Conservation (phyloP, 2,888 invertebrate species). For the Cephonodes hylas region DNA sequence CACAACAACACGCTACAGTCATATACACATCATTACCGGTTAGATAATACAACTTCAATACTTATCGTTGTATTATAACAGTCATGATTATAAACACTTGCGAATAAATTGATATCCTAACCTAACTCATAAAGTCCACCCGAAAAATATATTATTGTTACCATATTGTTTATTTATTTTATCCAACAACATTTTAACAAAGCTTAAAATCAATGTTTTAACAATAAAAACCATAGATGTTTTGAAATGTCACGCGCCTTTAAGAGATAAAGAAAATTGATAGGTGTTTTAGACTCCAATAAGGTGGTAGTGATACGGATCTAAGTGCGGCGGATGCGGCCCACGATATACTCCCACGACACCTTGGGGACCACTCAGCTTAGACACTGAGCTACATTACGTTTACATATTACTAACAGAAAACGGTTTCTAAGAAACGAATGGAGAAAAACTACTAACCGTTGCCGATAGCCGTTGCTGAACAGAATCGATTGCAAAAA, state of each 20-base stretch:
- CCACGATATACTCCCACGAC: conserved; percentile 40
- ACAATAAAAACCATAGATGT: conserved; percentile 23
- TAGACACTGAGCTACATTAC: too few relatives aligned
- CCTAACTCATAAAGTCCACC: too few relatives aligned
- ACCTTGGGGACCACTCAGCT: conserved; percentile 47
- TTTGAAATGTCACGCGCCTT: not conserved
- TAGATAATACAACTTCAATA: too few relatives aligned
- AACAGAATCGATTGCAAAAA: too few relatives aligned
- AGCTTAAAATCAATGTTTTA: conserved; percentile 29
- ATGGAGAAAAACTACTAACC: too few relatives aligned
- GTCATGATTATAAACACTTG: too few relatives aligned
- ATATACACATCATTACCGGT: not conserved
- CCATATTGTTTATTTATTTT: not conserved
- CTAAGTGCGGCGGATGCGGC: conserved; percentile 39
- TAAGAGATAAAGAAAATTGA: conserved; percentile 49
- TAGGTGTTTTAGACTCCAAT: conserved; percentile 59
- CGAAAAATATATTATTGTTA: too few relatives aligned
- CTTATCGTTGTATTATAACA: too few relatives aligned
- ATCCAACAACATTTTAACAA: not conserved
- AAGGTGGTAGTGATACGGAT: conserved; percentile 55
- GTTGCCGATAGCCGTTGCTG: too few relatives aligned
- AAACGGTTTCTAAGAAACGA: too few relatives aligned
- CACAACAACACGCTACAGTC: conserved; percentile 19
- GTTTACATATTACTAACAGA: too few relatives aligned
- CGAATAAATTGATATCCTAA: too few relatives aligned